Evolutionary conservation across 2,797 vertebrate genomes (phyloP).

Genomic region (Gymnopithys bicolor): DNA sequence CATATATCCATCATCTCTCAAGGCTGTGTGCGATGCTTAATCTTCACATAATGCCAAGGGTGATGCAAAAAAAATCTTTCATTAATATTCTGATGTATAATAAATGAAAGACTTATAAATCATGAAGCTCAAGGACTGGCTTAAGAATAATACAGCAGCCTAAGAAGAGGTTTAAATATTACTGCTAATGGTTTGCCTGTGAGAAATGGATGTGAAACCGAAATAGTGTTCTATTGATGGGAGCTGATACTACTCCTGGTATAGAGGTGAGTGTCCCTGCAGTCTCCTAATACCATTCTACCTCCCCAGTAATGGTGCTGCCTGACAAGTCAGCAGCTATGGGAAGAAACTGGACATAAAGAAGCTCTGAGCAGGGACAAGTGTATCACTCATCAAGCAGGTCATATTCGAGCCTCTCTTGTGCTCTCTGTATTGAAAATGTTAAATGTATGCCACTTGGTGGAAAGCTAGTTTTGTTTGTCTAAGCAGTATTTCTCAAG

Average conservation of each 20-base stretch:
- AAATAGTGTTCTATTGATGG: background rate
- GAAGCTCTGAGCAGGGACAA: background rate
- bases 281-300: background rate
- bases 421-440: background rate
- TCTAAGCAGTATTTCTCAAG: background rate
- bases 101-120: background rate
- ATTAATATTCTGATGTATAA: background rate
- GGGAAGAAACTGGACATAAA: conserved; percentile 18
- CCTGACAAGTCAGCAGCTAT: background rate
- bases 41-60: background rate
- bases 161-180: background rate
- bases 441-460: background rate
- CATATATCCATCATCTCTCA: background rate
- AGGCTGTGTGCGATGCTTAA: background rate
- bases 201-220: background rate
- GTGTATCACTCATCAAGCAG: background rate
- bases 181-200: background rate
- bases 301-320: background rate
- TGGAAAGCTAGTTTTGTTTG: conserved; percentile 7
- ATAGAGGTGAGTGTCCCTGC: background rate
- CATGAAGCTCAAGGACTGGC: background rate
- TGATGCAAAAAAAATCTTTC: background rate
- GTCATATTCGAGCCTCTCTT: background rate
- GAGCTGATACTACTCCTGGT: background rate
- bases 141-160: background rate